phyloP scores from a whole-genome alignment of 2,113 vertebrate species.

The Lagopus muta region DNA sequence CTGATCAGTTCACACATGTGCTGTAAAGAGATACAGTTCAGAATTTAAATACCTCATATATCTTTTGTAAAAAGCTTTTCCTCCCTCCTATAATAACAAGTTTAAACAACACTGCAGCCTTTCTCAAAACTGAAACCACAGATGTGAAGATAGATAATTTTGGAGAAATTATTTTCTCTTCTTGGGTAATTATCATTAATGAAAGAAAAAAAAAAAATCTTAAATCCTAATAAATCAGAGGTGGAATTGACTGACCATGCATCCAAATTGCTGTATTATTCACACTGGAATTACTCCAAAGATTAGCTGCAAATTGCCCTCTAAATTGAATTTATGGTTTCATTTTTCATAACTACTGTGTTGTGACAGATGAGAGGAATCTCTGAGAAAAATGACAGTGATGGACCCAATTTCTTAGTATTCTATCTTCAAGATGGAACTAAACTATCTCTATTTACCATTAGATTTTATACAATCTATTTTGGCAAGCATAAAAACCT shows the following conservation, averaged over 20 bases:
- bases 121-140: constrained; percentile 63
- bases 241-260: constrained; percentile 82
- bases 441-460: constrained; percentile 71
- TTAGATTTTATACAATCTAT: constrained; percentile 69
- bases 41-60: constrained; percentile 72
- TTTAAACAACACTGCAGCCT: constrained; percentile 68
- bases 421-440: constrained; percentile 67
- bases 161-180: constrained; percentile 79
- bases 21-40: constrained; percentile 69
- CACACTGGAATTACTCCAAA: constrained; percentile 86
- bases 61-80: constrained; percentile 64
- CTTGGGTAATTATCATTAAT: constrained; percentile 83
- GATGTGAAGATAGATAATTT: constrained; percentile 72
- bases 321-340: constrained; percentile 87
- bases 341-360: constrained; percentile 84
- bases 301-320: constrained; percentile 86
- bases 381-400: constrained; percentile 78
- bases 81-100: constrained; percentile 51
- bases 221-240: constrained; percentile 84
- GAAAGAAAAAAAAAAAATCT: constrained; percentile 76
- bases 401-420: constrained; percentile 73
- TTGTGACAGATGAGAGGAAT: constrained; percentile 81
- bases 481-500: constrained; percentile 75
- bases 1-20: constrained; percentile 73
- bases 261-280: constrained; percentile 86